Base-by-base conservation (phyloP, 1,140 invertebrate species). In the Lasioglossum albipes region DNA sequence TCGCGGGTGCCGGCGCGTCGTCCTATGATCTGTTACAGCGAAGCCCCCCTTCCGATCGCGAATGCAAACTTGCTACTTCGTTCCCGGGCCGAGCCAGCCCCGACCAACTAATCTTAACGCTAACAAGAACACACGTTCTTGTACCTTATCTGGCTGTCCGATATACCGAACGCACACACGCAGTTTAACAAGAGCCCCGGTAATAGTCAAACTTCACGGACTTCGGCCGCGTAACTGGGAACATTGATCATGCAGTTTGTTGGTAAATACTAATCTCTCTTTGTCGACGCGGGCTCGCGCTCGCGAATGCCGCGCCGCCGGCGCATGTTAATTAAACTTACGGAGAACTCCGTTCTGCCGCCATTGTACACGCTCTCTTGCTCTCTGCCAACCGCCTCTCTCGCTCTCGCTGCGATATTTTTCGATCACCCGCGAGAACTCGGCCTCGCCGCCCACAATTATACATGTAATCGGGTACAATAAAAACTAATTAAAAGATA, bases 71-170 rank as follows among this genome's bases (percentile, higher is more conserved):
- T 78, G 59, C 54, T 42, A 72, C 69, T 52, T 72, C 76, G 59
- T 54, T 52, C 41, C 59, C 45, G 12, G 12, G 10, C 45, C 45
- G 13, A 18, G 10, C 9, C 42, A 57, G 49, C 42, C 10, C 9
- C 42, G 42, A 36, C 42, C n/a, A 70, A 72, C 69, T 78, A 72
- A 78, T 78, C 69, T 62, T 52, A 72, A 78, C 76, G 59, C 71
- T 78, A 78, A 78, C 76, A 72, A 78, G 76, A 78, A 78, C 76
- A 78, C 59, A 45, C 62, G 76, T 78, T 72, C 68, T 78, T 72
- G 59, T 70, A 49, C 52, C 41, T 61, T 49, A 31, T 69, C 66
- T 31, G 27, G 20, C 20, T 2, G 54, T 7, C 54, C 27, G 62
- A 20, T 66, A 65, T 16, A 16, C 41, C 20, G 36, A 76, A 77